phyloP scores from a whole-genome alignment of 2,113 vertebrate genomes.

The Daphoenositta chrysoptera region DNA sequence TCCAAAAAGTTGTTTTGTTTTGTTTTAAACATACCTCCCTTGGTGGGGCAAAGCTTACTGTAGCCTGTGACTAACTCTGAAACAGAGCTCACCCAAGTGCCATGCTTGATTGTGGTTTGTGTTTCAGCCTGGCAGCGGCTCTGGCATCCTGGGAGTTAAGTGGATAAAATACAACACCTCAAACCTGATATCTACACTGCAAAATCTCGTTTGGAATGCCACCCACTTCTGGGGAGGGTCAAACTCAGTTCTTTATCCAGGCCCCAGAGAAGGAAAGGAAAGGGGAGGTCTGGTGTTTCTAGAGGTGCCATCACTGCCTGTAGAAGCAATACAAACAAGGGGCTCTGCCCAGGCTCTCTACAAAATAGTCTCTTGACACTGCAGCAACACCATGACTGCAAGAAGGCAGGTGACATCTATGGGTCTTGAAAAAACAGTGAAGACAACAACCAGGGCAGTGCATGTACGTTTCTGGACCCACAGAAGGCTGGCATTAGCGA shows the following conservation, averaged over 20 bases:
- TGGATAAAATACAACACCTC: neutral
- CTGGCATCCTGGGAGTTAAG: neutral
- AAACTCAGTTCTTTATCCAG: neutral
- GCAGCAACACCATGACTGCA: neutral
- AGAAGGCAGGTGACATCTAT: neutral
- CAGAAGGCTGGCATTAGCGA: neutral
- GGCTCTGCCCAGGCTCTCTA: neutral
- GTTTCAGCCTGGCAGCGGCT: neutral
- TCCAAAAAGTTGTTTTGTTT: slow-evolving; percentile 1
- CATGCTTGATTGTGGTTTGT: accelerated
- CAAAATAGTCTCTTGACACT: neutral
- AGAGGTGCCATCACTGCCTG: neutral
- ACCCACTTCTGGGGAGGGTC: neutral
- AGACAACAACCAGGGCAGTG: neutral
- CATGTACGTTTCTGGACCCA: neutral
- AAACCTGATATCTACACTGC: neutral
- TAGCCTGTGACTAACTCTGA: neutral
- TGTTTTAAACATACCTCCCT: neutral
- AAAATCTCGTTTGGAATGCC: neutral
- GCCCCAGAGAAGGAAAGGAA: neutral
- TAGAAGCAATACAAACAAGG: neutral
- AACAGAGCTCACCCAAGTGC: accelerated
- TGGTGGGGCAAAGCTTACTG: neutral
- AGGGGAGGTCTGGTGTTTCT: neutral
- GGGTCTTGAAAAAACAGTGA: neutral